A percentile compares a stretch with the other conserved stretches of the same genome.
Evolutionary conservation across 2,113 vertebrate genomes (phyloP).

Genomic region (Oenanthe oenanthe): DNA sequence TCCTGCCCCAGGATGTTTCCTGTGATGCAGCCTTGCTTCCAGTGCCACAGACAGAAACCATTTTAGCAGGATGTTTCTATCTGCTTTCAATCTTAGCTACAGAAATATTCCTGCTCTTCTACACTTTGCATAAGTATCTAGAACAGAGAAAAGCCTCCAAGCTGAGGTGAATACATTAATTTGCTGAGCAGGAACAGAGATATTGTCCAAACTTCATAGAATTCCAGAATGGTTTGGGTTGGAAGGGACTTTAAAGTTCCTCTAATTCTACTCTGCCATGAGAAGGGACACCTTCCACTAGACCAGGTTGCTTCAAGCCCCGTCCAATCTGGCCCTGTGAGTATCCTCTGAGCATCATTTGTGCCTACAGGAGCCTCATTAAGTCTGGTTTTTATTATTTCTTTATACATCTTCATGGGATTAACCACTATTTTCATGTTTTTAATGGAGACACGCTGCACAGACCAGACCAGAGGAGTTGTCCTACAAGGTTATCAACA

Average conservation of each 20-base stretch:
- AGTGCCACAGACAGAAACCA: neutral
- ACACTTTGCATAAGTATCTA: neutral
- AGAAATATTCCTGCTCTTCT: neutral
- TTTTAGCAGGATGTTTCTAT: neutral
- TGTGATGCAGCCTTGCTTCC: neutral
- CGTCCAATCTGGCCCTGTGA: neutral
- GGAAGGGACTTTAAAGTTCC: neutral
- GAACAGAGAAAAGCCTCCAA: neutral
- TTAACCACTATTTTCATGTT: neutral
- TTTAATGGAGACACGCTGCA: conserved; percentile 83
- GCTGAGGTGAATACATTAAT: neutral
- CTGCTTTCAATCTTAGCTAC: neutral
- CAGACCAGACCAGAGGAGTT: conserved; percentile 87
- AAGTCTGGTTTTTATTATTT: neutral
- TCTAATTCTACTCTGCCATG: neutral
- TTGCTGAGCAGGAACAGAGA: neutral
- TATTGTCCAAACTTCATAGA: neutral
- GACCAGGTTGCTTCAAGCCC: neutral
- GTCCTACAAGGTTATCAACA: conserved; percentile 88
- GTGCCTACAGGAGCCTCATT: neutral
- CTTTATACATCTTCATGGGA: neutral
- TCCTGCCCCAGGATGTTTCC: neutral
- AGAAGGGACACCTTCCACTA: neutral
- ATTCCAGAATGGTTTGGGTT: neutral
- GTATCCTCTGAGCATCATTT: neutral